Percentiles rank a stretch among this genome's conserved stretches.
phyloP scores from a whole-genome alignment of 2,113 vertebrate species.

The Scalopus aquaticus region DNA sequence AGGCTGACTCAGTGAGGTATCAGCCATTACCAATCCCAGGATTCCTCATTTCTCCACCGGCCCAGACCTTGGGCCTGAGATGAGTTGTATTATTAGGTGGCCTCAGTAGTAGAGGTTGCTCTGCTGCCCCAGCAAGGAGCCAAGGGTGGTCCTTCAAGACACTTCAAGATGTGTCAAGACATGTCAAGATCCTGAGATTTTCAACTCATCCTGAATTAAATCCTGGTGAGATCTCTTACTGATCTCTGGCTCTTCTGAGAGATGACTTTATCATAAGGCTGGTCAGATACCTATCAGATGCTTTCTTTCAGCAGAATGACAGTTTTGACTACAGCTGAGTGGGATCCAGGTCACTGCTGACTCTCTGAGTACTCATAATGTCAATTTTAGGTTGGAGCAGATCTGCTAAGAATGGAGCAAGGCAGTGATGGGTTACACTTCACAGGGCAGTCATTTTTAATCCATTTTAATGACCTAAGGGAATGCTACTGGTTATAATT shows the following conservation, averaged over 20 bases:
- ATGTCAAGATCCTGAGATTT: background rate
- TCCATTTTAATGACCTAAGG: background rate
- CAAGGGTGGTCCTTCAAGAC: background rate
- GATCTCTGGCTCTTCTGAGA: background rate
- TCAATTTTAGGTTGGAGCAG: background rate
- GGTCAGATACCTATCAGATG: background rate
- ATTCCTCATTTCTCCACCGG: too few species aligned
- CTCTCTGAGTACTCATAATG: background rate
- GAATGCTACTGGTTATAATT: background rate
- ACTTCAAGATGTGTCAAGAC: background rate
- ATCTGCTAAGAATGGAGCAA: background rate
- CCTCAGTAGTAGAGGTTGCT: too few species aligned
- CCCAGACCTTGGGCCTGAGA: background rate
- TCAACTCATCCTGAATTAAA: background rate
- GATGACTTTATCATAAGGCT: background rate
- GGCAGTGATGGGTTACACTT: background rate
- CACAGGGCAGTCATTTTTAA: slow-evolving; percentile 20
- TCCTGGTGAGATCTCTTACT: background rate
- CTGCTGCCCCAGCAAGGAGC: background rate
- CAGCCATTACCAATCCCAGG: background rate
- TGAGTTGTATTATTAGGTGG: background rate
- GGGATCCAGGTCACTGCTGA: background rate
- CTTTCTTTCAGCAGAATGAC: background rate
- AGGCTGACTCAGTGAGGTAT: background rate
- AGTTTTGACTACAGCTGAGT: background rate